phyloP scores from a whole-genome alignment of 2,113 vertebrate genomes.

The Ptychochromis oligacanthus region DNA sequence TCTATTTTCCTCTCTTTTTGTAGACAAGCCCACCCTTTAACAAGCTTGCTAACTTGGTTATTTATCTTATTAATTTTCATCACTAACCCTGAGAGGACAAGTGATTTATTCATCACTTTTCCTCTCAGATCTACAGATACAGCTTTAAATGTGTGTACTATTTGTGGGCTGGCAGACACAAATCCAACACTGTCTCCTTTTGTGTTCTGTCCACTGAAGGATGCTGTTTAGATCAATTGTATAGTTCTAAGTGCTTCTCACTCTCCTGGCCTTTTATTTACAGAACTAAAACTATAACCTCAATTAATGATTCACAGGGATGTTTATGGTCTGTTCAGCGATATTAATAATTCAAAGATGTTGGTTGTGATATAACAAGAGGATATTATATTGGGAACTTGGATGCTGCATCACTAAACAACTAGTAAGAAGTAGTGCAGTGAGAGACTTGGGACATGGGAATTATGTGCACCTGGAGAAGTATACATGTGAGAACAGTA shows the following conservation, averaged over 20 bases:
- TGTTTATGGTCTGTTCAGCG: conserved; percentile 14
- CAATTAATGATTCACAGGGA: conserved; percentile 28
- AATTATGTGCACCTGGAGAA: neutral
- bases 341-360: conserved; percentile 43
- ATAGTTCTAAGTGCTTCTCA: conserved; percentile 43
- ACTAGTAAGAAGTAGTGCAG: neutral
- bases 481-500: neutral
- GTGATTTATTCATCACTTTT: neutral
- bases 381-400: neutral
- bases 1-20: neutral
- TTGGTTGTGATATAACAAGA: conserved; percentile 5
- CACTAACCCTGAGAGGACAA: neutral
- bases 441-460: neutral
- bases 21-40: conserved; percentile 1
- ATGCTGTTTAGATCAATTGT: conserved; percentile 30
- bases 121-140: neutral
- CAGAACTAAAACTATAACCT: conserved; percentile 27
- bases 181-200: neutral
- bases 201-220: neutral
- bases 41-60: neutral
- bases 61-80: neutral
- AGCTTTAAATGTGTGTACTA: neutral
- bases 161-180: neutral
- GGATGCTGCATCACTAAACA: neutral
- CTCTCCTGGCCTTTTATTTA: conserved; percentile 48